Evolutionary conservation across 2,113 vertebrate species (phyloP).

Genomic region (Macaca mulatta): DNA sequence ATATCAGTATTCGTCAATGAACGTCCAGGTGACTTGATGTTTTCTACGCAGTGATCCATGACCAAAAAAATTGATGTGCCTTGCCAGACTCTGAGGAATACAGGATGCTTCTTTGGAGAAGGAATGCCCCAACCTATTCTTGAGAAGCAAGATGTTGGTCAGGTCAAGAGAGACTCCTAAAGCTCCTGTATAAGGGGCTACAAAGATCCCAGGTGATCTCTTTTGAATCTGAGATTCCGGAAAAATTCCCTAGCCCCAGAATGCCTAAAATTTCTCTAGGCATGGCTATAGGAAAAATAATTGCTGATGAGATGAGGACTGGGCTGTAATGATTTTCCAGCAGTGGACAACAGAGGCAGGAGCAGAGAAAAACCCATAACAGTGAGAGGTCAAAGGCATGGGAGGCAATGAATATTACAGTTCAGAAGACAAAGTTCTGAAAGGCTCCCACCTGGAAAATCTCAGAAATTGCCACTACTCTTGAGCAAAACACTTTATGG

Average conservation of each 20-base stretch:
- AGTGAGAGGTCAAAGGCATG: neutral
- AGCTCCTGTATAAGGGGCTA: neutral
- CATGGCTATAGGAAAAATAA: neutral
- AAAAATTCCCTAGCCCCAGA: neutral
- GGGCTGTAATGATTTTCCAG: neutral
- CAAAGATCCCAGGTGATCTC: neutral
- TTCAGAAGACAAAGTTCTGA: neutral
- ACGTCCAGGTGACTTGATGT: neutral
- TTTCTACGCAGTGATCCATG: neutral
- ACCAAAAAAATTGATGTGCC: neutral
- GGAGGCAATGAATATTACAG: neutral
- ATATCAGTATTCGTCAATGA: neutral
- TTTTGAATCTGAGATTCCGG: neutral
- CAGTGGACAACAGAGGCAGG: neutral
- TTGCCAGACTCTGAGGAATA: neutral
- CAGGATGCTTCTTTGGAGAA: neutral
- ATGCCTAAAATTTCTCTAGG: neutral
- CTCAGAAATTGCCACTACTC: neutral
- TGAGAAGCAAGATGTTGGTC: neutral
- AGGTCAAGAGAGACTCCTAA: neutral
- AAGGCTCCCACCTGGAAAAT: neutral
- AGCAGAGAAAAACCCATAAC: neutral
- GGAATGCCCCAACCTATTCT: neutral
- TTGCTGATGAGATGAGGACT: rapidly evolving
- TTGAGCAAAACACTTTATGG: neutral